These are phyloP conservation scores for Lampropteryx suffumata DNA, from an alignment of 2,888 invertebrate species.

Conservation along the genomic window DNA sequence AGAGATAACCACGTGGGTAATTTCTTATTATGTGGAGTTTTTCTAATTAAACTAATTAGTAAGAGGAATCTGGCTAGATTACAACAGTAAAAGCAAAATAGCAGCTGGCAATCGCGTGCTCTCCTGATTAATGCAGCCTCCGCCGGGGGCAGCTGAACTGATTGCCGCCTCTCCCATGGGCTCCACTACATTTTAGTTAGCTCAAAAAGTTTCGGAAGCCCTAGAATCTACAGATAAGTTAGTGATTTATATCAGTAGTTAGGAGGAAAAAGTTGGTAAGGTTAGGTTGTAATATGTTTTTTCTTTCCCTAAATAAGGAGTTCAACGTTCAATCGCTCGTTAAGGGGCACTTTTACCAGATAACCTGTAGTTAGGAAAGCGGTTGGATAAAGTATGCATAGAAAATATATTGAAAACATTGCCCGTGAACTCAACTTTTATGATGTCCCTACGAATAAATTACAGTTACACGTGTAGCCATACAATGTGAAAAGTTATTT, in stretches of 20 bases:
- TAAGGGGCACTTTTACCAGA: too few species aligned
- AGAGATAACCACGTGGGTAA: too few species aligned
- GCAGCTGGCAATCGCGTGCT: conserved; percentile 26
- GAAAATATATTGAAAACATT: conserved; percentile 14
- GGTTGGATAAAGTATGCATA: too few species aligned
- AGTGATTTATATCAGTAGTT: too few species aligned
- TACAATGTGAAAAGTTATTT: conserved; percentile 35
- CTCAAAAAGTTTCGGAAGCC: conserved; percentile 24
- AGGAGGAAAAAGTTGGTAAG: too few species aligned
- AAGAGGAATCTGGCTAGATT: too few species aligned
- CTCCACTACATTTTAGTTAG: conserved; percentile 36
- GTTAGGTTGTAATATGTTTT: too few species aligned
- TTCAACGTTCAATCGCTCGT: too few species aligned
- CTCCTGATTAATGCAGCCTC: conserved; percentile 66
- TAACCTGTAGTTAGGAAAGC: too few species aligned
- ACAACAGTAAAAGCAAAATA: conserved; percentile 2
- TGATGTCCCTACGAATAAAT: conserved; percentile 31
- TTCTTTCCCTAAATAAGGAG: too few species aligned
- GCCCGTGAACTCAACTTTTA: conserved; percentile 40
- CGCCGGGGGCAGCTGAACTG: conserved; percentile 56
- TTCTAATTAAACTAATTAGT: too few species aligned
- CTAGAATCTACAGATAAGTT: conserved; percentile 14
- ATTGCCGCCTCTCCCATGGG: conserved; percentile 57
- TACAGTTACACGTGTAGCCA: conserved; percentile 40
- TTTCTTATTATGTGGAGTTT: too few species aligned